Conservation (phyloP, 92 coral and sea anemone genomes). For the Phymanthus crucifer region DNA sequence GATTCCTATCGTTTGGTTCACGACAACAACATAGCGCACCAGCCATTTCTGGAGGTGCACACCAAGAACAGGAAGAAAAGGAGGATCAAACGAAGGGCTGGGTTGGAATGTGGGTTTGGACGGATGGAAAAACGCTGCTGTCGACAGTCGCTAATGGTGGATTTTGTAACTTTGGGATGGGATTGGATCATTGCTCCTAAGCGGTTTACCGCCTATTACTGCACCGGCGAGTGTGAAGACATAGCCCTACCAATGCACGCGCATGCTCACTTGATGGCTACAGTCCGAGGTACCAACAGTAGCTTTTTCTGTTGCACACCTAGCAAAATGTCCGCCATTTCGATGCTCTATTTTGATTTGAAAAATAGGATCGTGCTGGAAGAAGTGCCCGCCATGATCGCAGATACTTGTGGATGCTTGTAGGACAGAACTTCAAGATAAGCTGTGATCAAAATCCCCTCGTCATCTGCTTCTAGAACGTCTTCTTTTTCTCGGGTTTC, state of each 20-base stretch:
- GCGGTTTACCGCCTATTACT: slow-evolving; percentile 47
- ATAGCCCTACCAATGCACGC: slow-evolving; percentile 16
- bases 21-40: slow-evolving; percentile 17
- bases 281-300: slow-evolving; percentile 18
- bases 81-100: slow-evolving; percentile 18
- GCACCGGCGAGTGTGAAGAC: slow-evolving; percentile 48
- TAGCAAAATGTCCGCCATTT: slow-evolving; percentile 37
- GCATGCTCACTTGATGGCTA: slow-evolving; percentile 38
- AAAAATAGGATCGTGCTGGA: slow-evolving; percentile 21
- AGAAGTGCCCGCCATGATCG: slow-evolving; percentile 45
- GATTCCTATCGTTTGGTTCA: slow-evolving; percentile 18
- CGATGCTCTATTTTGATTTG: slow-evolving; percentile 41
- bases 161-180: slow-evolving; percentile 50
- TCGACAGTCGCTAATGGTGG: slow-evolving; percentile 36
- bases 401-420: slow-evolving; percentile 49
- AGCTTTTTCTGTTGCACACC: slow-evolving; percentile 46
- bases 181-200: slow-evolving; percentile 56
- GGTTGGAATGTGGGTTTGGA: slow-evolving; percentile 27
- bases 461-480: background rate
- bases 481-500: background rate
- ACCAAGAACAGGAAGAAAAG: slow-evolving; percentile 34
- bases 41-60: slow-evolving; percentile 55
- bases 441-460: background rate
- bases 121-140: slow-evolving; percentile 46
- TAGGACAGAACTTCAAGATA: background rate